Evolutionary conservation across 2,113 vertebrate genomes (phyloP).

Genomic region (Crotalus tigris): DNA sequence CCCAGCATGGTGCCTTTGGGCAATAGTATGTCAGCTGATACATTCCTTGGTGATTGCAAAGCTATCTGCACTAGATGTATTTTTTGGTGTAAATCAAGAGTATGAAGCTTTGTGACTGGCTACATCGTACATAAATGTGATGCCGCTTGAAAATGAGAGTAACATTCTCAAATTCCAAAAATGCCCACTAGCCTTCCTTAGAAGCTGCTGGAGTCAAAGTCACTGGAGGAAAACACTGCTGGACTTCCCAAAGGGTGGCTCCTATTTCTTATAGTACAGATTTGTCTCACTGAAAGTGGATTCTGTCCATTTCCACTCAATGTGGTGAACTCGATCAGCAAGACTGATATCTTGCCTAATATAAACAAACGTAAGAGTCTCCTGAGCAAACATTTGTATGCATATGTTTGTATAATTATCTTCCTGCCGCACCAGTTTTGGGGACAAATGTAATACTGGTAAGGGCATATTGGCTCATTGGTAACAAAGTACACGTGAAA

Average conservation of each 20-base stretch:
- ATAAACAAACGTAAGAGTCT: neutral
- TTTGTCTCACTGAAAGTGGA: neutral
- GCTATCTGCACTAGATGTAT: neutral
- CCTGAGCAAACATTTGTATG: neutral
- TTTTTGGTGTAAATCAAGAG: neutral
- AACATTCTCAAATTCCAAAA: neutral
- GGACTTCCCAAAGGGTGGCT: rapidly evolving
- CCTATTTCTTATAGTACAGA: rapidly evolving
- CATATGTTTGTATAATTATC: neutral
- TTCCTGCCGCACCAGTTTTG: neutral
- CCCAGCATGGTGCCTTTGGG: neutral
- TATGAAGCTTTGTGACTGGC: neutral
- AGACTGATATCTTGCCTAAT: neutral
- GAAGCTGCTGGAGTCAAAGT: rapidly evolving
- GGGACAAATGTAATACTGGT: neutral
- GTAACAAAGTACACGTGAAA: neutral
- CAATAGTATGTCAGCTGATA: neutral
- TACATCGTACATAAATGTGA: neutral
- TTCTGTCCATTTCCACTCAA: neutral
- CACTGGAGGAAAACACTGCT: rapidly evolving
- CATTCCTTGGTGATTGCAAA: neutral
- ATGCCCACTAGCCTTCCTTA: neutral
- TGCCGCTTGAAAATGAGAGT: neutral
- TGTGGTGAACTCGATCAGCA: rapidly evolving
- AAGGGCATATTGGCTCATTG: neutral